Percentiles rank a stretch among this genome's conserved stretches.
Evolutionary conservation across 2,888 invertebrate species (phyloP).

Genomic region (Cryptocephalus primarius): DNA sequence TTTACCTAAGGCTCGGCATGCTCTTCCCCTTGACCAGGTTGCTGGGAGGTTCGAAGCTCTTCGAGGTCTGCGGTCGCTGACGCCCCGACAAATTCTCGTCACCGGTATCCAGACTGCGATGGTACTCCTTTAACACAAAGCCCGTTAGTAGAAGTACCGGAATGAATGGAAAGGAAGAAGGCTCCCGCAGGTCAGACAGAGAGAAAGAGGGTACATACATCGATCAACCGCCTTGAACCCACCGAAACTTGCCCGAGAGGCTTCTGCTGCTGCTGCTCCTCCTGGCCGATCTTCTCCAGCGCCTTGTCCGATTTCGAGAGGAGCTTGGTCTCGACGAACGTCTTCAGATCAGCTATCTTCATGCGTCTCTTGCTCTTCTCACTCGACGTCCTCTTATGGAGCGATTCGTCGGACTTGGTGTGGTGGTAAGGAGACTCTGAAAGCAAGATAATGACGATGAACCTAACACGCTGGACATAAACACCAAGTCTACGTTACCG

Average conservation of each 20-base stretch:
- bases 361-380: conserved; percentile 68
- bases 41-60: conserved; percentile 41
- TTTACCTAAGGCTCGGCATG: conserved; percentile 83
- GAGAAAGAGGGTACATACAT: conserved; percentile 29
- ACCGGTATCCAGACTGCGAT: conserved; percentile 70
- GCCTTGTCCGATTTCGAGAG: conserved; percentile 87
- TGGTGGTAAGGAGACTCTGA: conserved; percentile 39
- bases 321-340: conserved; percentile 85
- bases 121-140: conserved; percentile 54
- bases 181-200: conserved; percentile 8
- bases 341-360: conserved; percentile 85
- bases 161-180: too few relatives aligned
- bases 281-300: conserved; percentile 77
- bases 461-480: neutral
- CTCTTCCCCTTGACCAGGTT: conserved; percentile 89
- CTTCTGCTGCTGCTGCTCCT: conserved; percentile 52
- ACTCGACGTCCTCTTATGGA: conserved; percentile 56
- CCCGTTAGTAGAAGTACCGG: too few relatives aligned
- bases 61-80: conserved; percentile 58
- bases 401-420: conserved; percentile 37
- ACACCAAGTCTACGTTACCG: conserved; percentile 31
- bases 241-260: conserved; percentile 50
- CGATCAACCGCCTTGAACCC: conserved; percentile 40
- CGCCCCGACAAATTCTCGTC: conserved; percentile 59
- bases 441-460: conserved; percentile 13